Base-by-base conservation (phyloP, 2,113 vertebrate genomes). In the Tiliqua scincoides region DNA sequence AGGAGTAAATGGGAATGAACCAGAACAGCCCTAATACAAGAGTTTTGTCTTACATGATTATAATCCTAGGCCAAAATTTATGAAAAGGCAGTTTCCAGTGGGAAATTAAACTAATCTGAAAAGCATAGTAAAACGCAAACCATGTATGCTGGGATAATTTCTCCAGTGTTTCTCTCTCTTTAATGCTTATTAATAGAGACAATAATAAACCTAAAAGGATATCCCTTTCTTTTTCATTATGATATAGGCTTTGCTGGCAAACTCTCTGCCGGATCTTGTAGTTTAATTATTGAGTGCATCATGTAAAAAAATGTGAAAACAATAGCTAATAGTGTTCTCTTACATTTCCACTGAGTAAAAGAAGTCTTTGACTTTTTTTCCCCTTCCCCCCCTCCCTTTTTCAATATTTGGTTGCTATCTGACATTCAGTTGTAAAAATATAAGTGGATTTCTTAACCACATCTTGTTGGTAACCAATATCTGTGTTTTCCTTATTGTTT, bases 81-180 rank as follows among this genome's bases (percentile, higher is more conserved):
- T 57, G 91, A 52, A 87, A 74, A 86, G 73, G 62, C 52, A 92
- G 82, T 23, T 93, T 95, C 87, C 88, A 95, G 70, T 91, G 82
- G 89, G 87, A 96, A 95, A 93, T 94, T 92, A 91, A 91, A 61
- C 76, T 94, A 92, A 95, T 82, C 78, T 94, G 92, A 91, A 94
- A 90, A 94, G 81, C 88, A 88, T 94, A 94, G 94, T 89, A 92
- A 94, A 93, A 85, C 61, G 85, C 82, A 76, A 86, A 88, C 87
- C 23, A 90, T 86, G 52, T 88, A 37, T 3, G 62, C 85, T 89
- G 62, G 78, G 85, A 89, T 67, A 90, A 87, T 91, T 96, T 63
- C 17, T 93, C 85, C 48, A 93, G 67, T 89, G 82, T 92, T 95
- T 85, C 23, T 91, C 84, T 84, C 84, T 92, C 81, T 90, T 80